Evolutionary conservation across 2,113 vertebrate genomes (phyloP).

Genomic region (Phodopus roborovskii): DNA sequence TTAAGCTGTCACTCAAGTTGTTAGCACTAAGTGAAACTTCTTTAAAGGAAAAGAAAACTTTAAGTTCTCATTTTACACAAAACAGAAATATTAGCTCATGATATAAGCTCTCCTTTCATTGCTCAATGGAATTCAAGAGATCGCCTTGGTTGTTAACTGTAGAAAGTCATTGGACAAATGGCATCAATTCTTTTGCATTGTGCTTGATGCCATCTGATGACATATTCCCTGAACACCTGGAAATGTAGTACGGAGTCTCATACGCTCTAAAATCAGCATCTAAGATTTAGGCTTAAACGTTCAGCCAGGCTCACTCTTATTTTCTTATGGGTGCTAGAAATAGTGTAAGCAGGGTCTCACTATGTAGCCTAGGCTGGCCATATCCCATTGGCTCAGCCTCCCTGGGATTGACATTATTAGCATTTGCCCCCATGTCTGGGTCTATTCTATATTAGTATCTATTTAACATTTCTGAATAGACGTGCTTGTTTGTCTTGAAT

Average conservation of each 20-base stretch:
- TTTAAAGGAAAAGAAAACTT: not conserved
- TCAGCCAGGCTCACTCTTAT: not conserved
- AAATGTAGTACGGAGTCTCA: not conserved
- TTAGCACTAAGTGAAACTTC: conserved; percentile 11
- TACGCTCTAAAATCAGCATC: not conserved
- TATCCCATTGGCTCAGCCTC: not conserved
- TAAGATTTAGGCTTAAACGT: conserved; percentile 15
- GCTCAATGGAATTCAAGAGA: conserved; percentile 28
- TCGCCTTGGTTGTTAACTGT: not conserved
- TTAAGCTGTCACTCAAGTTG: not conserved
- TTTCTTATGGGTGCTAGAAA: not conserved
- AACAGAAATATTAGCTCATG: not conserved
- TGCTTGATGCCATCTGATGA: not conserved
- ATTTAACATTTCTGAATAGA: conserved; percentile 7
- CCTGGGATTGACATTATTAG: not conserved
- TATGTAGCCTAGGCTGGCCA: not conserved
- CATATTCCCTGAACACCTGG: not conserved
- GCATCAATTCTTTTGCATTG: not conserved
- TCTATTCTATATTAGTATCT: not conserved
- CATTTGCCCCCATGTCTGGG: not conserved
- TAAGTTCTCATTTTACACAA: not conserved
- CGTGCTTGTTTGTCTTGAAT: not conserved
- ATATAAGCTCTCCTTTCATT: not conserved
- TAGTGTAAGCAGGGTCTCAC: not conserved
- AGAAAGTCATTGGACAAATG: not conserved